phyloP scores from a whole-genome alignment of 2,113 vertebrate genomes.

The Phylloscopus whistleri region DNA sequence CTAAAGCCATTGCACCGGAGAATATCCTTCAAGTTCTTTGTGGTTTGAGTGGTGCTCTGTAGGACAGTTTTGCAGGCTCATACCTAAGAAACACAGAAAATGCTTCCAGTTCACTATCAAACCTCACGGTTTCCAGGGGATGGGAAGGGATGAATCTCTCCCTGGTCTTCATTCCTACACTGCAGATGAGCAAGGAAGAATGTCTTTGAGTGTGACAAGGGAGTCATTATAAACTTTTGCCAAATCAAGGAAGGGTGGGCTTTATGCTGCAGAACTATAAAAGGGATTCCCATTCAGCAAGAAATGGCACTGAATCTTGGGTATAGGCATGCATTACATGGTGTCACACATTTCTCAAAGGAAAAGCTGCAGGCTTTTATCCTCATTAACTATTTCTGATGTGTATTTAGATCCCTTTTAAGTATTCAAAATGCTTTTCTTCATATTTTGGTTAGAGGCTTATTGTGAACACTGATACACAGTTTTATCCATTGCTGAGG shows the following conservation, averaged over 20 bases:
- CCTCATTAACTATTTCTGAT: not conserved
- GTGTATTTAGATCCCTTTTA: not conserved
- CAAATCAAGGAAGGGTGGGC: not conserved
- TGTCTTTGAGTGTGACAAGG: not conserved
- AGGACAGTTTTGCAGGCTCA: not conserved
- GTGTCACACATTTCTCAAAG: not conserved
- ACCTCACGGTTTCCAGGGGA: not conserved
- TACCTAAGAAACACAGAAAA: not conserved
- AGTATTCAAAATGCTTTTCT: not conserved
- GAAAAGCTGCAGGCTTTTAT: not conserved
- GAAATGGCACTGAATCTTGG: not conserved
- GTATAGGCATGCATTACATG: accelerated
- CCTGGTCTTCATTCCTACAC: not conserved
- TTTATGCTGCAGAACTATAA: not conserved
- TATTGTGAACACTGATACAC: not conserved
- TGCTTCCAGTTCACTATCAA: accelerated
- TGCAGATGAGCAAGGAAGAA: not conserved
- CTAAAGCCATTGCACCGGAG: not conserved
- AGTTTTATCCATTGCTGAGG: not conserved
- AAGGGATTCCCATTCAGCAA: not conserved
- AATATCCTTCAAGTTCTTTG: not conserved
- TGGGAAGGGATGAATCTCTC: not conserved
- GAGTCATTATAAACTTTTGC: not conserved
- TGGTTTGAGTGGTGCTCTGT: not conserved
- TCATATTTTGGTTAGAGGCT: not conserved